Evolutionary conservation across 2,113 vertebrate species (phyloP).

Genomic region (Rhinolophus ferrumequinum): DNA sequence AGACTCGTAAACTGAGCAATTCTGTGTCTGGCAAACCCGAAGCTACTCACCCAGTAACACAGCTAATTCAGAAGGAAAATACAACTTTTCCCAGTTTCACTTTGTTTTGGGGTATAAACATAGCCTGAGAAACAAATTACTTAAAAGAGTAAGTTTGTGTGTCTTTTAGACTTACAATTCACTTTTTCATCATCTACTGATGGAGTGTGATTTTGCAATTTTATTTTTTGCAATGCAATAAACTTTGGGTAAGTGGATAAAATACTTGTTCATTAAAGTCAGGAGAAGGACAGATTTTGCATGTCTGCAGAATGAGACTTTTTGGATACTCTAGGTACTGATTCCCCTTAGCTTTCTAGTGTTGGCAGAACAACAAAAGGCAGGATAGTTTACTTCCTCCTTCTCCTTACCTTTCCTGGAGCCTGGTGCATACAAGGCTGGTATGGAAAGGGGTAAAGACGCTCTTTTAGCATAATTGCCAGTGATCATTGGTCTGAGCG

Average conservation of each 20-base stretch:
- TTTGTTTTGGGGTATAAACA: background rate
- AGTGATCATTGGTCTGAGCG: background rate
- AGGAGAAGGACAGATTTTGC: background rate
- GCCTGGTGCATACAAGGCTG: background rate
- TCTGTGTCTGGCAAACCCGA: background rate
- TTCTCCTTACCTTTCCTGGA: background rate
- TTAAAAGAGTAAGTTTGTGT: background rate
- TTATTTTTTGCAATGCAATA: background rate
- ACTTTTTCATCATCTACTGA: background rate
- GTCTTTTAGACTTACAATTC: background rate
- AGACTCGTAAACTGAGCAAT: background rate
- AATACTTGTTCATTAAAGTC: background rate
- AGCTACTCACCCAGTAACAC: background rate
- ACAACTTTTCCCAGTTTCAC: background rate
- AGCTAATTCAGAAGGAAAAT: constrained; percentile 35
- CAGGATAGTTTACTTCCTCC: background rate
- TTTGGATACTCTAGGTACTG: background rate
- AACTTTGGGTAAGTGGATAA: background rate
- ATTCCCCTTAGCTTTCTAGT: background rate
- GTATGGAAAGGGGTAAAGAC: background rate
- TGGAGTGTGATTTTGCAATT: background rate
- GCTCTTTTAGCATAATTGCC: background rate
- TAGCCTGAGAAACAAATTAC: constrained; percentile 13
- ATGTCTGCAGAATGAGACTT: background rate
- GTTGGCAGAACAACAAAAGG: background rate